Percentiles rank a stretch among this genome's conserved stretches.
Conservation (phyloP, 1,140 invertebrate species). For the Centruroides sculpturatus region DNA sequence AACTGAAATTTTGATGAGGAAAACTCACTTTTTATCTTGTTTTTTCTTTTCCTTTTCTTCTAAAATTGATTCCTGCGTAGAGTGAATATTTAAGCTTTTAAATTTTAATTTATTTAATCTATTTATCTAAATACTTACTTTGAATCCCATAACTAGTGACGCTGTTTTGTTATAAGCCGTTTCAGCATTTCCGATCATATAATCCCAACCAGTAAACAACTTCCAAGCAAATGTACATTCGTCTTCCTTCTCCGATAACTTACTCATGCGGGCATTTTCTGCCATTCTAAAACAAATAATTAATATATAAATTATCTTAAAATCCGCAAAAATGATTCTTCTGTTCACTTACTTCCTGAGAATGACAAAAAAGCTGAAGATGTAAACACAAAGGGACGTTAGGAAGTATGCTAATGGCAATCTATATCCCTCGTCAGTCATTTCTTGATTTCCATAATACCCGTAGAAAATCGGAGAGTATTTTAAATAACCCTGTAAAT, state of each 20-base stretch:
- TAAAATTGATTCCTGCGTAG: constrained; percentile 52
- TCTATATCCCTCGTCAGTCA: constrained; percentile 53
- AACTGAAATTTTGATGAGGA: not conserved
- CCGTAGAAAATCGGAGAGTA: constrained; percentile 95
- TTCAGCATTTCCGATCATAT: constrained; percentile 90
- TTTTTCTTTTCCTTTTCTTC: constrained; percentile 86
- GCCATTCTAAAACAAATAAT: constrained; percentile 62
- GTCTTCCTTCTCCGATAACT: constrained; percentile 88
- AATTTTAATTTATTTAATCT: no score
- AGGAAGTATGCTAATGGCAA: constrained; percentile 88
- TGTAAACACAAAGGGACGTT: constrained; percentile 70
- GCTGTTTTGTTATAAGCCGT: constrained; percentile 90
- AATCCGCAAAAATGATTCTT: no score
- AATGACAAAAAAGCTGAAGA: constrained; percentile 88
- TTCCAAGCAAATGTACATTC: constrained; percentile 95
- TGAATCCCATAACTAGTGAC: constrained; percentile 78
- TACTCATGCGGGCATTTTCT: constrained; percentile 81
- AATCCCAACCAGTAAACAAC: constrained; percentile 93
- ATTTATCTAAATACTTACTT: constrained; percentile 27
- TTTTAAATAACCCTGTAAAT: constrained; percentile 51
- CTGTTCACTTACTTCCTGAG: constrained; percentile 60
- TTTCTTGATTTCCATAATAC: constrained; percentile 70
- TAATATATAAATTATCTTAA: not conserved
- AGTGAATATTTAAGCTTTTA: not conserved
- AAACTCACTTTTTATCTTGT: constrained; percentile 56